A percentile compares a stretch with the other conserved stretches of the same genome.
Conservation (phyloP, 2,888 invertebrate genomes). For the Caenorhabditis sp. region DNA sequence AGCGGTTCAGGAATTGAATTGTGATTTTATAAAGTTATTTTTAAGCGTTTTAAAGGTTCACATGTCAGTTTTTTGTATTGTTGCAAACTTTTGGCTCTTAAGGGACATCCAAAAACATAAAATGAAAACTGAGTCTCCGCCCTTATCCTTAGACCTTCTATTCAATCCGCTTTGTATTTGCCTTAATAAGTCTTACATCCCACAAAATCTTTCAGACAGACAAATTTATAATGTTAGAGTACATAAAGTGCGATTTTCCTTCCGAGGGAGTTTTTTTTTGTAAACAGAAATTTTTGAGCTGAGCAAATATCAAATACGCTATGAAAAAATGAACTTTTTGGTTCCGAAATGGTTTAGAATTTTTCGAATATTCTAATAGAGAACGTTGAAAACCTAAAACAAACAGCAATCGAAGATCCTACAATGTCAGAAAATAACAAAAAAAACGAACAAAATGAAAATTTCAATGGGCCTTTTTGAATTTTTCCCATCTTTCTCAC, state of each 20-base stretch:
- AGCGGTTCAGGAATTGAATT: constrained; percentile 26
- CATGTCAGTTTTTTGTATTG: not conserved
- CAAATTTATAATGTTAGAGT: not conserved
- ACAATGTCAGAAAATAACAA: constrained; percentile 24
- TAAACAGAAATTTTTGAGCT: constrained; percentile 1
- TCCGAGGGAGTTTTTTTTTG: constrained; percentile 9
- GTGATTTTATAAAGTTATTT: constrained; percentile 5
- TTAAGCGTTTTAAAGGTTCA: constrained; percentile 7
- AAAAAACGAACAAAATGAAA: constrained; percentile 14
- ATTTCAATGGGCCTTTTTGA: constrained; percentile 33
- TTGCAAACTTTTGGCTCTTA: too few relatives aligned
- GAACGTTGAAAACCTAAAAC: not conserved
- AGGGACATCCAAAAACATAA: not conserved
- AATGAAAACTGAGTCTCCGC: not conserved
- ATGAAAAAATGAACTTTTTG: constrained; percentile 9
- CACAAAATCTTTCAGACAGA: constrained; percentile 13
- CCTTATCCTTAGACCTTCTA: not conserved
- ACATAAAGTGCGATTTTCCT: constrained; percentile 7
- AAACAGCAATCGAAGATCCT: not conserved
- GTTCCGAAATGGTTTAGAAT: not conserved
- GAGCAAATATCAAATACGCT: constrained; percentile 4
- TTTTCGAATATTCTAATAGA: not conserved
- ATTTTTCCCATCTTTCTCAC: constrained; percentile 5
- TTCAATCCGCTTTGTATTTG: not conserved
- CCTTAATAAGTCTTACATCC: not conserved